Conservation (phyloP, 2,113 vertebrate species). For the Vimba vimba region DNA sequence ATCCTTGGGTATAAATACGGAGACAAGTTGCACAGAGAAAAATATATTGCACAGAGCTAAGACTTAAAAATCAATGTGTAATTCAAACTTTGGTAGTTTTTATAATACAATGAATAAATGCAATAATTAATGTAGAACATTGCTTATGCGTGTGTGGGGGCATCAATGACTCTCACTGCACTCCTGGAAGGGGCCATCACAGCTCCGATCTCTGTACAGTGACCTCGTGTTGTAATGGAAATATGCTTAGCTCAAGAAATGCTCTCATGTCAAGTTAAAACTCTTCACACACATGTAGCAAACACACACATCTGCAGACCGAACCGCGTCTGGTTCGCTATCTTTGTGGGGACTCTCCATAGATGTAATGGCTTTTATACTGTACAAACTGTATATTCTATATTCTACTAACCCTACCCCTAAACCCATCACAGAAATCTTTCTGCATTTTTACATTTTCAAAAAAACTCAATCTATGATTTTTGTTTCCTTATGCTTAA, state of each 20-base stretch:
- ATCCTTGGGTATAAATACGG: neutral
- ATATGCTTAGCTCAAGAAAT: constrained; percentile 32
- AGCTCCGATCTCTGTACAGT: neutral
- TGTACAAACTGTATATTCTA: too few species aligned
- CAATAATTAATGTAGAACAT: neutral
- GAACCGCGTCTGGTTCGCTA: too few species aligned
- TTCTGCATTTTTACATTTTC: too few species aligned
- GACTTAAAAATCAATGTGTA: neutral
- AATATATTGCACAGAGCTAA: neutral
- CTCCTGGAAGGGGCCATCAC: neutral
- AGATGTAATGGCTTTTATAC: too few species aligned
- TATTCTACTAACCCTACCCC: too few species aligned
- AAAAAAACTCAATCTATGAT: too few species aligned
- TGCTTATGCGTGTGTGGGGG: neutral
- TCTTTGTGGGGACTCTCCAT: too few species aligned
- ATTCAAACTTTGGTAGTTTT: constrained; percentile 9
- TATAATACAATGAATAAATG: neutral
- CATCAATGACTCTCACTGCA: neutral
- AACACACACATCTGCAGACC: neutral
- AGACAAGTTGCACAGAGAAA: neutral
- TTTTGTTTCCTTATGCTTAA: too few species aligned
- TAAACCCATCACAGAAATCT: too few species aligned
- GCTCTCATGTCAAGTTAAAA: constrained; percentile 12
- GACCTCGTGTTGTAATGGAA: constrained; percentile 33
- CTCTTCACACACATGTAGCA: neutral